Evolutionary conservation across 2,113 vertebrate genomes (phyloP).

Genomic region (Columbina picui): DNA sequence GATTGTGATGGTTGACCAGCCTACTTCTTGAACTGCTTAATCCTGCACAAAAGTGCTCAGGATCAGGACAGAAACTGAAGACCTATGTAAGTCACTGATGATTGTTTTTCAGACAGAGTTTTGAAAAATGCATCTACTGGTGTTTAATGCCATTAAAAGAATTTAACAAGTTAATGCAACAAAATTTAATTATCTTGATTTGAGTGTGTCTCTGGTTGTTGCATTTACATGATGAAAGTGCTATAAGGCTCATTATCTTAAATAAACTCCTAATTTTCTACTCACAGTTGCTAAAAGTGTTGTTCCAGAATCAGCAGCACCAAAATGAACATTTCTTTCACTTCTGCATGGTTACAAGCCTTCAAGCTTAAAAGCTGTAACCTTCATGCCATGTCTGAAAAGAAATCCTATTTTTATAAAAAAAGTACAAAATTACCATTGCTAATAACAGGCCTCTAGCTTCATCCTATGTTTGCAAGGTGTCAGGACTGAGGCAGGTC

Average conservation of each 20-base stretch:
- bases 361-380: neutral
- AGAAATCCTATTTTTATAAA: neutral
- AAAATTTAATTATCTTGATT: conserved; percentile 50
- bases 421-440: neutral
- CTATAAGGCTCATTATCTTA: conserved; percentile 36
- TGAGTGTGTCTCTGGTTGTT: neutral
- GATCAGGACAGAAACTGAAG: neutral
- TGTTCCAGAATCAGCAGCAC: conserved; percentile 12
- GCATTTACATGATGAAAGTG: conserved; percentile 27
- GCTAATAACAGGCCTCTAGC: neutral
- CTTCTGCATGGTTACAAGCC: neutral
- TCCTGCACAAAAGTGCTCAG: neutral
- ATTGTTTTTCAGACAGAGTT: neutral
- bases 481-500: neutral
- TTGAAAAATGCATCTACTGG: neutral
- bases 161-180: conserved; percentile 29
- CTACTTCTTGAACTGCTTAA: neutral
- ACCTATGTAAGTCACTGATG: neutral
- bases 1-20: neutral
- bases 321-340: neutral
- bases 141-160: neutral
- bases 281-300: neutral
- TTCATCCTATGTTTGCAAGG: neutral
- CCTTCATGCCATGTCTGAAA: accelerated
- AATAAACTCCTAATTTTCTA: conserved; percentile 50